Base-by-base conservation (phyloP, 1,140 invertebrate species). In the Maconellicoccus hirsutus region DNA sequence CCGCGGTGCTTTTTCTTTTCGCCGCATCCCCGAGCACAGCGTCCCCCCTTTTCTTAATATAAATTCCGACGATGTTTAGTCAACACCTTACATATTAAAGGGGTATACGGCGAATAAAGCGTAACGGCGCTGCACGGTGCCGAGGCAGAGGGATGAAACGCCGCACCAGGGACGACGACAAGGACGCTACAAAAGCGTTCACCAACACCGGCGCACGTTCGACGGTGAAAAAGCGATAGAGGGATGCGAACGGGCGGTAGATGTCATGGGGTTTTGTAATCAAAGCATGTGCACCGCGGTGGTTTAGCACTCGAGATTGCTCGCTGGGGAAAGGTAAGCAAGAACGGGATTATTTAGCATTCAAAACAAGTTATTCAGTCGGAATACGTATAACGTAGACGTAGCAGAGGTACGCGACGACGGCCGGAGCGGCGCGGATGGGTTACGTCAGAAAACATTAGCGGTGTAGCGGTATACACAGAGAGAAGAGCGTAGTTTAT, bases 311-410 rank as follows among this genome's bases (percentile, higher is more conserved):
- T 66, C 21, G 61, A 66, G 25, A 66, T 66, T 66, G 61, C 61
- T 66, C 61, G 61, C 61, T 66, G 8, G 61, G 61, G 61, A 66
- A 66, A 66, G 61, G 61, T 23, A 66, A 26, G 22, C 61, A 26
- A 66, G 61, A 23, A 66, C 21, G 42, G 25, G 61, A 66, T 66
- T 66, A 66, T 26, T 66, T 66, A 66, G 61, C 61, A 66, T 66
- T 66, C 61, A 66, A 66, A 66, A 66, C 61, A 66, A 66, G 61
- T 66, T 66, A 66, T 66, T 66, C 61, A 66, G 25, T 19, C 61
- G 22, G 22, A 66, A 66, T 26, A 26, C 19, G 19, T 22, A 26
- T 16, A 22, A n/a, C 16, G 52, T 59, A 59, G 3, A n/a, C n/a
- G 16, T 16, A 22, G 21, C 16, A 59, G 3, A 16, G n/a, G 21